These are phyloP conservation scores for Pterocles burchelli DNA, from an alignment of 2,113 vertebrate species.

Conservation along the genomic window DNA sequence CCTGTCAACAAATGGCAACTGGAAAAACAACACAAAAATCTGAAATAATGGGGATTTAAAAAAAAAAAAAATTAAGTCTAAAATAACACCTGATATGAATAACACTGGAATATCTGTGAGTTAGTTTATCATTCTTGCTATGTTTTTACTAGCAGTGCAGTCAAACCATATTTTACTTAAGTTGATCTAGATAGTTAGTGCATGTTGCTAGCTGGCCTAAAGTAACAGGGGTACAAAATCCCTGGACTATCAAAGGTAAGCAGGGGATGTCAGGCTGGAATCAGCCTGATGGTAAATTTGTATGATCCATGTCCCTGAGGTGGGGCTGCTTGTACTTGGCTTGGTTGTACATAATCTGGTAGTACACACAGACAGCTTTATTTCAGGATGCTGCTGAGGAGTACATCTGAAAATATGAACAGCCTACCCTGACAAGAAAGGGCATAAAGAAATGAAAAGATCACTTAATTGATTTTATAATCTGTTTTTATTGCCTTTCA, in stretches of 20 bases:
- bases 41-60: neutral
- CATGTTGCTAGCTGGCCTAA: neutral
- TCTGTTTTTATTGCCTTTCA: neutral
- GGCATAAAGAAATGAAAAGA: neutral
- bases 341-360: neutral
- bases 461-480: accelerated
- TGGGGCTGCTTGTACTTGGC: neutral
- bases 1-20: neutral
- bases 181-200: neutral
- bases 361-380: neutral
- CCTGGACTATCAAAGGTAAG: neutral
- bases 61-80: neutral
- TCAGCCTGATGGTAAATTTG: neutral
- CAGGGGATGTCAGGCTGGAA: neutral
- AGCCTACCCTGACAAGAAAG: neutral
- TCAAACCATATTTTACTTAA: neutral
- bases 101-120: neutral
- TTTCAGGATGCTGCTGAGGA: neutral
- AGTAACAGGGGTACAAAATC: neutral
- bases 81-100: neutral
- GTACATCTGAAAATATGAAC: neutral
- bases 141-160: neutral
- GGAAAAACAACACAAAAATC: neutral
- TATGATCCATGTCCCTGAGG: neutral
- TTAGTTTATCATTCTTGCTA: accelerated